Conservation (phyloP, 2,113 vertebrate species). For the Dipodomys spectabilis region DNA sequence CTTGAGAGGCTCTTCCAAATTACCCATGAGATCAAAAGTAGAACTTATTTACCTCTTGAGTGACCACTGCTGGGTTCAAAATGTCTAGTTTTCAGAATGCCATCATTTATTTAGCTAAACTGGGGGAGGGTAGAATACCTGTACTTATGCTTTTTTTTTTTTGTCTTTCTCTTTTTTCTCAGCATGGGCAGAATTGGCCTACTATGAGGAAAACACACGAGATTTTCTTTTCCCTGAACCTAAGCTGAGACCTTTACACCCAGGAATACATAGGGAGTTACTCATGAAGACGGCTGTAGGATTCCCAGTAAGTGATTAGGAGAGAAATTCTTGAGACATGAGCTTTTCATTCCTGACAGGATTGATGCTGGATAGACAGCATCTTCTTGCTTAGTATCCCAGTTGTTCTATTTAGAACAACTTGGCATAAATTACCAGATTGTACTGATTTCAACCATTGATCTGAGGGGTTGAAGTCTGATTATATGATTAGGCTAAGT, state of each 20-base stretch:
- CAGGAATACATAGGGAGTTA: slow-evolving; percentile 86
- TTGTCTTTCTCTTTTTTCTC: slow-evolving; percentile 21
- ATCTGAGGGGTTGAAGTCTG: neutral
- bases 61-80: neutral
- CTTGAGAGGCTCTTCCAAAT: neutral
- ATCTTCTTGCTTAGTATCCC: neutral
- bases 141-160: neutral
- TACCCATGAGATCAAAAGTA: neutral
- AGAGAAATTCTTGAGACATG: slow-evolving; percentile 17
- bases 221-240: slow-evolving; percentile 90
- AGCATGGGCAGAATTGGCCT: slow-evolving; percentile 85
- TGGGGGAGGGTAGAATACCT: neutral
- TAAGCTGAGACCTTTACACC: slow-evolving; percentile 85
- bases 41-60: slow-evolving; percentile 10
- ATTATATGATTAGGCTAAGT: neutral
- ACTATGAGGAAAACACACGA: slow-evolving; percentile 87
- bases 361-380: neutral
- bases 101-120: neutral
- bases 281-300: slow-evolving; percentile 85
- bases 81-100: neutral
- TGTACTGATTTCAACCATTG: neutral
- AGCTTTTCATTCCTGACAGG: neutral
- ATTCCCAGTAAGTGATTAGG: slow-evolving; percentile 87
- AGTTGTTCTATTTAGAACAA: neutral
- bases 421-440: neutral